Evolutionary conservation across 92 coral and sea anemone species (phyloP), one percentile per base, ranked within the genome.

Genomic region (Porites rus): DNA sequence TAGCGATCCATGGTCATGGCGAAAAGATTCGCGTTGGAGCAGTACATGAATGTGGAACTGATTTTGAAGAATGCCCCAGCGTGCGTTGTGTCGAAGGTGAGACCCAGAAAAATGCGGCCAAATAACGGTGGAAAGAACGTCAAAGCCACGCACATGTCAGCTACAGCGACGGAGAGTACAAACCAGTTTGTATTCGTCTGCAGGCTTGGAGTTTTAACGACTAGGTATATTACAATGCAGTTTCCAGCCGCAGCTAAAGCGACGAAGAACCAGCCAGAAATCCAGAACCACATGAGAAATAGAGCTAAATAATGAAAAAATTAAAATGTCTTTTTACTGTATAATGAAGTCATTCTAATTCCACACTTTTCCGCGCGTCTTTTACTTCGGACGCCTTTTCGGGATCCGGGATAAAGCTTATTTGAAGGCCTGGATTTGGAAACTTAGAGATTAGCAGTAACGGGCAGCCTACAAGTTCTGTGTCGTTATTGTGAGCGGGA

Each of bases 1-100:
- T 63, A 89, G n/a, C 88, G 84, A 43, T 89, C 92, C 8, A 84
- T 7, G 7, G 85, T 89, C 63, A 89, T 82, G 19, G 79, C 84
- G 59, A 75, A 83, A 12, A 14, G 20, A 4, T 56, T 51, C 61
- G 78, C 52, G 38, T 74, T 69, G 4, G 74, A 69, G 74, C 74
- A 69, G 18, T 69, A 69, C 51, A 69, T 5, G 43, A 69, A 69
- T 1, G 74, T 31, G 53, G 2, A 69, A 51, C 74, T 69, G 74
- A 69, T 17, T 22, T 31, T 69, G 74, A 69, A 69, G 31, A 69
- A 69, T 46, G 13, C 0, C 10, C 74, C 74, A 14, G 74, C 53
- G 50, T 69, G 74, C 5, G 53, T 69, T 14, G 16, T 28, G 43
- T 69, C 74, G 74, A 69, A 14, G 7, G 38, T 69, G 52, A 21